These are phyloP conservation scores for Solenopsis invicta DNA, from an alignment of 1,140 invertebrate species.

Conservation along the genomic window DNA sequence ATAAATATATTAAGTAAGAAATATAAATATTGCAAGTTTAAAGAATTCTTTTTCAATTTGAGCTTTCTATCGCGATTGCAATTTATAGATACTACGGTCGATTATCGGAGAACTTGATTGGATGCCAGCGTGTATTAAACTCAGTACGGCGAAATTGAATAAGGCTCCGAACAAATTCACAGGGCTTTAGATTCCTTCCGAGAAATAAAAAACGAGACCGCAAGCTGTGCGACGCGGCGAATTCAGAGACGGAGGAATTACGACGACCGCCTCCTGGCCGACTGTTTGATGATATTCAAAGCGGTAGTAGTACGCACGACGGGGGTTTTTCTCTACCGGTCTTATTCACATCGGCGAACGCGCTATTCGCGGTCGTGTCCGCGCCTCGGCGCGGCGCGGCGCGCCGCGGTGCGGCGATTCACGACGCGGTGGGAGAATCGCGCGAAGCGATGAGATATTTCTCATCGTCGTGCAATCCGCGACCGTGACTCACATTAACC, in stretches of 20 bases:
- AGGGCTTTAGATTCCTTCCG: neutral
- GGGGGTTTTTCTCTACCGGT: constrained; percentile 31
- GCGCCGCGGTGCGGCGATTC: neutral
- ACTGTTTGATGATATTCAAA: neutral
- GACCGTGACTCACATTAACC: constrained; percentile 59
- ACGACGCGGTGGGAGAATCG: constrained; percentile 40
- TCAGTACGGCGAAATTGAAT: constrained; percentile 8
- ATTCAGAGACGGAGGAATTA: constrained; percentile 22
- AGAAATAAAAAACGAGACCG: constrained; percentile 7
- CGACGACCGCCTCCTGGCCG: neutral
- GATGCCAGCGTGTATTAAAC: neutral
- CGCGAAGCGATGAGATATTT: constrained; percentile 44
- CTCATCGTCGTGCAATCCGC: constrained; percentile 40
- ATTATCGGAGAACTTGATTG: neutral
- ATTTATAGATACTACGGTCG: neutral
- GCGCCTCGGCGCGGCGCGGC: neutral
- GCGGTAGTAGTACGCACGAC: neutral
- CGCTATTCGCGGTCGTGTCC: neutral
- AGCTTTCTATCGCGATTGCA: neutral
- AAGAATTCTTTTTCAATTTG: neutral
- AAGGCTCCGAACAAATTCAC: constrained; percentile 1
- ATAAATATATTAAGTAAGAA: too few relatives aligned
- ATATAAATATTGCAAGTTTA: neutral
- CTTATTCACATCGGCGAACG: constrained; percentile 50
- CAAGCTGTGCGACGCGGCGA: neutral